Conservation (phyloP, 1,140 invertebrate genomes). For the Diabrotica undecimpunctata region DNA sequence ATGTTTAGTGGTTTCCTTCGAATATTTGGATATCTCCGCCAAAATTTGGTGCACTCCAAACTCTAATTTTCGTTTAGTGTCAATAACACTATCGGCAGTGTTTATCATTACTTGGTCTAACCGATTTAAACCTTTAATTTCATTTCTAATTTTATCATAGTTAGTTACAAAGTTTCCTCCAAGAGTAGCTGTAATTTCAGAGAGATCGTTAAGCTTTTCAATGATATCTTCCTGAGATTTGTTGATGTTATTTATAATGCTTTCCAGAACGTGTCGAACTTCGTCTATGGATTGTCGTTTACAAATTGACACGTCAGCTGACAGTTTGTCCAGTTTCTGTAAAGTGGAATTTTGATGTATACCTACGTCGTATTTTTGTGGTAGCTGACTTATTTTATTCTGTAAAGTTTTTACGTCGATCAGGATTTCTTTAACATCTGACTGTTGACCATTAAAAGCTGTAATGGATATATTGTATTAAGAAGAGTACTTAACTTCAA, state of each 20-base stretch:
- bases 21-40: conserved; percentile 69
- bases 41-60: conserved; percentile 81
- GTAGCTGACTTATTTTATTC: conserved; percentile 18
- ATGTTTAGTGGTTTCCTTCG: conserved; percentile 62
- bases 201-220: conserved; percentile 52
- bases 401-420: conserved; percentile 30
- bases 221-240: conserved; percentile 51
- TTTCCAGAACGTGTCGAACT: conserved; percentile 20
- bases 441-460: conserved; percentile 37
- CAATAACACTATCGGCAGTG: conserved; percentile 79
- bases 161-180: conserved; percentile 56
- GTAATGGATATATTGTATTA: conserved; percentile 15
- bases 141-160: conserved; percentile 53
- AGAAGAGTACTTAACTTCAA: neutral
- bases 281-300: neutral
- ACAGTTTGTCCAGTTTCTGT: conserved; percentile 24
- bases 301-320: conserved; percentile 17
- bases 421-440: conserved; percentile 32
- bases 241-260: conserved; percentile 43
- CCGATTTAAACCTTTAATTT: conserved; percentile 61
- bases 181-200: conserved; percentile 53
- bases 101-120: conserved; percentile 77
- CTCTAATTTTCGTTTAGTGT: conserved; percentile 79
- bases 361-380: conserved; percentile 33
- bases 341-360: conserved; percentile 30